A percentile compares a stretch with the other conserved stretches of the same genome.
These are phyloP conservation scores for Pelobates fuscus DNA, from an alignment of 2,113 vertebrate species.

Conservation along the genomic window DNA sequence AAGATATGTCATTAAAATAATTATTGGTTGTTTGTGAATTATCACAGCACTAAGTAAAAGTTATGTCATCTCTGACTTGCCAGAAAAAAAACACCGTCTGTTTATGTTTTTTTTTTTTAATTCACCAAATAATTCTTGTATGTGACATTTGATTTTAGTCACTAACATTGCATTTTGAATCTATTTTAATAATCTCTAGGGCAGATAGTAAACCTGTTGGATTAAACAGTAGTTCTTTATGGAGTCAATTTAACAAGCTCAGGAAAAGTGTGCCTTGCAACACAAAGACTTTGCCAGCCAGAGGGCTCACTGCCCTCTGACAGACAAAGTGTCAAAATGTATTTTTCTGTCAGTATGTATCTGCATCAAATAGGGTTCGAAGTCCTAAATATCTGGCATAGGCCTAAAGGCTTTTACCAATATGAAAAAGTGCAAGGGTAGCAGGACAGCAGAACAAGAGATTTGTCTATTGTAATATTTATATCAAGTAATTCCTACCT, in stretches of 20 bases:
- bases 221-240: background rate
- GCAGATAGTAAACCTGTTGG: background rate
- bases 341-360: slow-evolving; percentile 8
- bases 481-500: background rate
- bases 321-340: background rate
- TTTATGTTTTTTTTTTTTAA: too few species aligned
- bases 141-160: too few species aligned
- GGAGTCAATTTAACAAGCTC: slow-evolving; percentile 29
- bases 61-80: too few species aligned
- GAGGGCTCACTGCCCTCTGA: background rate
- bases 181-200: too few species aligned
- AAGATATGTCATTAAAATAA: too few species aligned
- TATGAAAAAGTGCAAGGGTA: slow-evolving; percentile 52
- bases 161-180: too few species aligned
- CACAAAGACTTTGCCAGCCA: background rate
- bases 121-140: too few species aligned
- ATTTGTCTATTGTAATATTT: background rate
- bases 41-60: too few species aligned
- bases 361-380: background rate
- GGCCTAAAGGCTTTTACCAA: slow-evolving; percentile 54
- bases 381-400: slow-evolving; percentile 68
- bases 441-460: slow-evolving; percentile 51
- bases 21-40: too few species aligned
- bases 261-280: slow-evolving; percentile 44
- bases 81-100: too few species aligned